Evolutionary conservation across 2,888 invertebrate species (phyloP).

Genomic region (Oxytorus armatus): DNA sequence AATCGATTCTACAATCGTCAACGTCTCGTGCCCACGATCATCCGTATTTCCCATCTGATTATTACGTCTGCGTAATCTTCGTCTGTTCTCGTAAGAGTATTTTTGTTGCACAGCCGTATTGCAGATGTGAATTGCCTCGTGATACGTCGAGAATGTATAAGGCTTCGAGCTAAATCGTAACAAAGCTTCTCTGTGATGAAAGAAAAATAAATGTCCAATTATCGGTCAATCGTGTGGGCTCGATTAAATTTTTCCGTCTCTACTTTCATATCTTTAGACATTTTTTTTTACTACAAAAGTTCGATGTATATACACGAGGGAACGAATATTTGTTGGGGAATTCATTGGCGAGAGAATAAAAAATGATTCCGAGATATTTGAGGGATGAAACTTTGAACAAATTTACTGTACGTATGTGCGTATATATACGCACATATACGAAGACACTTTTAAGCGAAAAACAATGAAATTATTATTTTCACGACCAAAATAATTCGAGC

Average conservation of each 20-base stretch:
- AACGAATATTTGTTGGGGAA: constrained; percentile 2
- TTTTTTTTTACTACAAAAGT: background rate
- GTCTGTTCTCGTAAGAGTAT: constrained; percentile 85
- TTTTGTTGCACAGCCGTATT: constrained; percentile 94
- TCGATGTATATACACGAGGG: background rate
- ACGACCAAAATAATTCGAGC: background rate
- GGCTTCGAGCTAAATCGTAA: constrained; percentile 94
- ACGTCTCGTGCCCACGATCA: constrained; percentile 32
- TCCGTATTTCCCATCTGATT: constrained; percentile 63
- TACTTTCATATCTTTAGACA: constrained; percentile 28
- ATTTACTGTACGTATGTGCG: background rate
- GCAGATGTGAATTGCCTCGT: constrained; percentile 92
- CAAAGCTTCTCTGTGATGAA: constrained; percentile 88
- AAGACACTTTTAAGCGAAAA: constrained; percentile 6
- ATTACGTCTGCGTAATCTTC: constrained; percentile 71
- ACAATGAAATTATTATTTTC: constrained; percentile 17
- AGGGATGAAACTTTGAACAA: constrained; percentile 46
- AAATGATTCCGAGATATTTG: constrained; percentile 9
- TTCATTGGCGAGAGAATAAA: constrained; percentile 10
- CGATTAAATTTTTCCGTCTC: constrained; percentile 9
- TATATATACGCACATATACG: background rate
- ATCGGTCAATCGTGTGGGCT: constrained; percentile 19
- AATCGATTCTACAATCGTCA: constrained; percentile 66
- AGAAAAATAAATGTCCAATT: background rate
- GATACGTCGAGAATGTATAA: constrained; percentile 91